Evolutionary conservation across 2,113 vertebrate genomes (phyloP).

Genomic region (Limanda limanda): DNA sequence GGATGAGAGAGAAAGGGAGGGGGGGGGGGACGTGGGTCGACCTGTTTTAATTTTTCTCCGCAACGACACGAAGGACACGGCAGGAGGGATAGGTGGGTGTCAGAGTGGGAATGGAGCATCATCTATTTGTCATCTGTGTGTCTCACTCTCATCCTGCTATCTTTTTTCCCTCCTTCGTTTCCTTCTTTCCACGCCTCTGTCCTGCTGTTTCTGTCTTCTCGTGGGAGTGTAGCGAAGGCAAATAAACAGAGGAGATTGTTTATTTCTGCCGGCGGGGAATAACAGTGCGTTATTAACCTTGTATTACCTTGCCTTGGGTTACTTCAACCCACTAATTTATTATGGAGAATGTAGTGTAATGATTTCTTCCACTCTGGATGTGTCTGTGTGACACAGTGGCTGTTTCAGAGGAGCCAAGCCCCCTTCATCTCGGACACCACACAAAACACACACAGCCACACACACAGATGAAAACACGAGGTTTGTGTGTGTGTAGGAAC

Average conservation of each 20-base stretch:
- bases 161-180: conserved; percentile 50
- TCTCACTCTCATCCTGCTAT: conserved; percentile 72
- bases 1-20: conserved; percentile 32
- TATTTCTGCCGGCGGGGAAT: conserved; percentile 77
- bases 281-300: conserved; percentile 82
- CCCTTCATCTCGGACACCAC: conserved; percentile 52
- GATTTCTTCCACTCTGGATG: conserved; percentile 68
- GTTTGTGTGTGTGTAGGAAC: conserved; percentile 24
- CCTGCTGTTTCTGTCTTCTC: conserved; percentile 78
- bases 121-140: conserved; percentile 83
- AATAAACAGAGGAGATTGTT: conserved; percentile 83
- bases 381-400: conserved; percentile 70
- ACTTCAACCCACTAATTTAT: conserved; percentile 77
- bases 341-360: conserved; percentile 65
- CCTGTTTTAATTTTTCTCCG: conserved; percentile 69
- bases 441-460: conserved; percentile 19
- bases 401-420: conserved; percentile 64
- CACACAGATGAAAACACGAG: conserved; percentile 11
- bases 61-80: conserved; percentile 74
- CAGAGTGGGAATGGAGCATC: conserved; percentile 79
- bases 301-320: conserved; percentile 81
- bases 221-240: conserved; percentile 76
- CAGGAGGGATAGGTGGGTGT: conserved; percentile 81
- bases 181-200: conserved; percentile 79
- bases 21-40: conserved; percentile 47